Evolutionary conservation across 2,113 vertebrate genomes (phyloP).

Genomic region (Columba livia): DNA sequence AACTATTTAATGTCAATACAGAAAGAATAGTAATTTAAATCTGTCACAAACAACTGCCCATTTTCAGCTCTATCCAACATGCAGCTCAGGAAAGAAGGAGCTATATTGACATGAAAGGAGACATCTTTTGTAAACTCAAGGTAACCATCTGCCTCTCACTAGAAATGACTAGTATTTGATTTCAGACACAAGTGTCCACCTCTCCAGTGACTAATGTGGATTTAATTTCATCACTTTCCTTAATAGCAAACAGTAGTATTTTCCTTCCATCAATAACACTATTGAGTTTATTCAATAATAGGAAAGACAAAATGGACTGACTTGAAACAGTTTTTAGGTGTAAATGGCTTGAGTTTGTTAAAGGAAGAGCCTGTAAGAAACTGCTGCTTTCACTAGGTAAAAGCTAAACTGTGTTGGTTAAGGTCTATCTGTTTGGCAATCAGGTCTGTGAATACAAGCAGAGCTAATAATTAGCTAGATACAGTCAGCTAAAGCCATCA

Average conservation of each 20-base stretch:
- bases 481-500: background rate
- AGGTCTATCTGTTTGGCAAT: background rate
- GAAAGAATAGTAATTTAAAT: constrained; percentile 52
- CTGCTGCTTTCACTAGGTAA: background rate
- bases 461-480: background rate
- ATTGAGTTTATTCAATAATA: background rate
- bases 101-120: background rate
- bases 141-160: background rate
- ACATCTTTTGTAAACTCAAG: constrained; percentile 20
- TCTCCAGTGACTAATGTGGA: background rate
- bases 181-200: background rate
- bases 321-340: background rate
- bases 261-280: constrained; percentile 1
- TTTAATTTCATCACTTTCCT: constrained; percentile 27
- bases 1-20: constrained; percentile 27
- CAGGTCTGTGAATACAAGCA: background rate
- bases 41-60: constrained; percentile 17
- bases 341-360: background rate
- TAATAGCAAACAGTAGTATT: background rate
- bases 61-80: constrained; percentile 51
- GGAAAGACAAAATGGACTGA: background rate
- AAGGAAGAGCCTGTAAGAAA: background rate
- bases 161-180: constrained; percentile 1
- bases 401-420: background rate
- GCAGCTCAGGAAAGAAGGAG: constrained; percentile 33